Evolutionary conservation across 2,888 invertebrate genomes (phyloP).

Genomic region (Caradrina clavipalpis): DNA sequence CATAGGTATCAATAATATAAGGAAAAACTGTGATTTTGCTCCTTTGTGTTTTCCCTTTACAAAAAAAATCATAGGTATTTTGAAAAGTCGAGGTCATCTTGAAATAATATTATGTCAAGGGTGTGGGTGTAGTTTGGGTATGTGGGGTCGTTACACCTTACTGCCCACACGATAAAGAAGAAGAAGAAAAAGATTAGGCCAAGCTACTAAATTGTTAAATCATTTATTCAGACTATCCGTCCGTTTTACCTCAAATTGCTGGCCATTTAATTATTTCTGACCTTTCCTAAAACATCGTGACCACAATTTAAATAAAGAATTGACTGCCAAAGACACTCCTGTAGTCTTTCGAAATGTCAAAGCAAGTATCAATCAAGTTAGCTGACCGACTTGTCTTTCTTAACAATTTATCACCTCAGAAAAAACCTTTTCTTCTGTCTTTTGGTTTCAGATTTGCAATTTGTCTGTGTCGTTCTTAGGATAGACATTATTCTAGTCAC

Average conservation of each 20-base stretch:
- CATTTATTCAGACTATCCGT: not conserved
- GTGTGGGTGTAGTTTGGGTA: too few relatives aligned
- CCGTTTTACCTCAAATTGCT: not conserved
- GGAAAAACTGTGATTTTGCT: not conserved
- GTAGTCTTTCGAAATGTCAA: slow-evolving; percentile 4
- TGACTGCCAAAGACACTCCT: not conserved
- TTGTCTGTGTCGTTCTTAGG: not conserved
- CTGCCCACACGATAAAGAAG: too few relatives aligned
- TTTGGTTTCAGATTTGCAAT: slow-evolving; percentile 13
- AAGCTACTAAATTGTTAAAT: not conserved
- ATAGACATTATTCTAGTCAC: not conserved
- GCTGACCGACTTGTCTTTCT: not conserved
- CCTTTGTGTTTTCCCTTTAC: not conserved
- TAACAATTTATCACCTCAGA: slow-evolving; percentile 18
- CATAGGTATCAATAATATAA: not conserved
- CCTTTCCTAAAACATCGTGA: not conserved
- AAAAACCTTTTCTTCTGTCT: not conserved
- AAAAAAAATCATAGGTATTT: too few relatives aligned
- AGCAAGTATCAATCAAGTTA: slow-evolving; percentile 16
- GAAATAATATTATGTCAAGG: too few relatives aligned
- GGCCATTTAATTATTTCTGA: not conserved
- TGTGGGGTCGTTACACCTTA: too few relatives aligned
- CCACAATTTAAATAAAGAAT: not conserved
- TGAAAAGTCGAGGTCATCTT: too few relatives aligned
- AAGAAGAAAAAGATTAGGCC: too few relatives aligned